Percentiles rank a stretch among this genome's conserved stretches.
These are phyloP conservation scores for Pheosia gnoma DNA, from an alignment of 2,888 invertebrate species.

Conservation along the genomic window DNA sequence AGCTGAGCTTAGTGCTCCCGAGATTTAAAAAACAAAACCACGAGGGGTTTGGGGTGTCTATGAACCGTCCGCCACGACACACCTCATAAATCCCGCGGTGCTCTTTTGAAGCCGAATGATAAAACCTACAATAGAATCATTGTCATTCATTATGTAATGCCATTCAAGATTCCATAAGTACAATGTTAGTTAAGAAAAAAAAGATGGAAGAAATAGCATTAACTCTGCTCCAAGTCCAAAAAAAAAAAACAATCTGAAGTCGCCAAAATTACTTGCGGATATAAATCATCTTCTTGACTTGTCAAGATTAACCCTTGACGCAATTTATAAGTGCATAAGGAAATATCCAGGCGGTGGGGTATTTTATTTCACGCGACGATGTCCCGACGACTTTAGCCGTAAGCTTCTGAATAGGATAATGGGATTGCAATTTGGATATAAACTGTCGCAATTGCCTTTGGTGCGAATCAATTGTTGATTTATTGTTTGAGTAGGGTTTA, in stretches of 20 bases:
- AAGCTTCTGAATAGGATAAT: conserved; percentile 64
- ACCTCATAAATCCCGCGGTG: conserved; percentile 35
- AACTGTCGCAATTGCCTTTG: conserved; percentile 30
- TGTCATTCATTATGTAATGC: conserved; percentile 21
- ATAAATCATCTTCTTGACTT: conserved; percentile 36
- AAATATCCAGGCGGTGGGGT: conserved; percentile 25
- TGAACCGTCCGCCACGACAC: conserved; percentile 43
- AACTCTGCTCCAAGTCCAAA: conserved; percentile 10
- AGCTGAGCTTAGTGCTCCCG: conserved; percentile 41
- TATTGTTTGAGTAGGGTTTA: conserved; percentile 13
- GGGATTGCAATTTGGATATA: conserved; percentile 53
- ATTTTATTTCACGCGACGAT: conserved; percentile 38
- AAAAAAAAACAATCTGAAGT: background rate
- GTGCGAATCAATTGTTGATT: conserved; percentile 30
- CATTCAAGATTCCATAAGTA: background rate
- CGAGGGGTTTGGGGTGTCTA: conserved; percentile 35
- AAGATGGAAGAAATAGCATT: background rate
- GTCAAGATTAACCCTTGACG: conserved; percentile 21
- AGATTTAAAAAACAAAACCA: conserved; percentile 58
- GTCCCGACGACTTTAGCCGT: conserved; percentile 25
- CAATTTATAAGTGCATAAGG: conserved; percentile 33
- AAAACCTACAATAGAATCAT: conserved; percentile 29
- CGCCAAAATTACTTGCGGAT: conserved; percentile 19
- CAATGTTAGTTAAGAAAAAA: background rate
- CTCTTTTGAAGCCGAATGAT: conserved; percentile 38